Evolutionary conservation across 2,888 invertebrate genomes (phyloP), one percentile per base, ranked within the genome.

Genomic region (Cylindroiulus punctatus): DNA sequence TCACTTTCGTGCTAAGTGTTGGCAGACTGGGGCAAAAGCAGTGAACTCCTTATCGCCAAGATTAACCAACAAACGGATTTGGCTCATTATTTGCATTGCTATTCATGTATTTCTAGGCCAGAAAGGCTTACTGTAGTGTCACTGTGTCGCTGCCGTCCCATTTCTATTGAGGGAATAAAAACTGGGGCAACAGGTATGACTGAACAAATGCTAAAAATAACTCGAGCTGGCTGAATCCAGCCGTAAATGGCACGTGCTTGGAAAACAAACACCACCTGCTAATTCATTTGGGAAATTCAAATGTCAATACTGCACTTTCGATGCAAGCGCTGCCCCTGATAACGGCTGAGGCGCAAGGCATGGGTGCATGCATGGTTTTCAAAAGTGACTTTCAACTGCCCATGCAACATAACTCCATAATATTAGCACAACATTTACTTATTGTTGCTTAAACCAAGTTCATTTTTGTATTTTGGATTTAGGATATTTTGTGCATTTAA

Each of bases 61-160:
- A 76, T 76, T 76, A 76, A 76, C 76, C 76, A 32, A 76, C 76
- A 76, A 32, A 32, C 12, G n/a, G 26, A 76, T 76, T 32, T 76
- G 30, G 76, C 76, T 76, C 76, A 76, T 26, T 65, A 65, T 76
- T 76, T 76, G 76, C 30, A 76, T 76, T 76, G 76, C 76, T 76
- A 30, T 76, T 76, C 76, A 4, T 5, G 3, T 30, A 17, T 5
- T 76, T 76, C 17, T 76, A 76, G 76, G 76, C 30, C 76, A 76
- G 76, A 76, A 76, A 76, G 76, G 76, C 30, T 76, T 76, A 17
- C 76, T 76, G n/a, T 14, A 30, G 76, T 76, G 76, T 76, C 76
- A 76, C 76, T 76, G 76, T 76, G 76, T 76, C 76, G 76, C 76
- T 30, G 12, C 17, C 30, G 76, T 30, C 76, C 30, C 76, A 76